Base-by-base conservation (phyloP, 2,113 vertebrate genomes). In the Heterocephalus glaber region DNA sequence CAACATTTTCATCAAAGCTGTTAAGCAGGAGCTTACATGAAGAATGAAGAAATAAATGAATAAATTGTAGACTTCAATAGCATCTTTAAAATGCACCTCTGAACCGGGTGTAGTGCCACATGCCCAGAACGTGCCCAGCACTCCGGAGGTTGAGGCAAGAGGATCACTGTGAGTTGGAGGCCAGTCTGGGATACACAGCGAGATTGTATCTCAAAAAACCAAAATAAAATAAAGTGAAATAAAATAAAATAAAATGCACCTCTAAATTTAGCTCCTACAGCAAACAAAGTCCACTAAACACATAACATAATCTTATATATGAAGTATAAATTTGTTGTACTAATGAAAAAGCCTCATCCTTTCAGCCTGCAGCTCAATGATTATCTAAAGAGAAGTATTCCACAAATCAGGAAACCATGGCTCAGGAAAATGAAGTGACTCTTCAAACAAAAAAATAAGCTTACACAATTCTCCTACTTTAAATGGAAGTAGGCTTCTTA, bases 261-360 rank as follows among this genome's bases (percentile, higher is more conserved):
- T 88, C 58, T 90, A 92, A 95, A 96, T 70, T 84, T 41, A 70
- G 52, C 80, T 90, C 12, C 70, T 20, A 92, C 0, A 63, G 20
- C 58, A 94, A 65, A 44, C 38, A 83, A 35, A 88, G 38, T 76
- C 38, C 76, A 87, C 33, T 80, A 54, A 83, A 77, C 65, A 68
- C 33, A 56, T 14, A 54, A 20, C 85, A 81, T 63, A 65, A 66
- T 68, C 77, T 63, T 61, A 86, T 20, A 86, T 0, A 35, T 19
- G 44, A 83, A 86, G n/a, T 9, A 91, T n/a, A 77, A 94, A 61
- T 81, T 54, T 85, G 2, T 16, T 41, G 0, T 92, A 33, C 47
- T 89, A 79, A 93, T 77, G 24, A 93, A 94, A 86, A 94, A 52
- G 72, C 52, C 44, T 93, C 82, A 65, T 24, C 93, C 86, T 49